Evolutionary conservation across 2,113 vertebrate genomes (phyloP).

Genomic region (Vidua macroura): DNA sequence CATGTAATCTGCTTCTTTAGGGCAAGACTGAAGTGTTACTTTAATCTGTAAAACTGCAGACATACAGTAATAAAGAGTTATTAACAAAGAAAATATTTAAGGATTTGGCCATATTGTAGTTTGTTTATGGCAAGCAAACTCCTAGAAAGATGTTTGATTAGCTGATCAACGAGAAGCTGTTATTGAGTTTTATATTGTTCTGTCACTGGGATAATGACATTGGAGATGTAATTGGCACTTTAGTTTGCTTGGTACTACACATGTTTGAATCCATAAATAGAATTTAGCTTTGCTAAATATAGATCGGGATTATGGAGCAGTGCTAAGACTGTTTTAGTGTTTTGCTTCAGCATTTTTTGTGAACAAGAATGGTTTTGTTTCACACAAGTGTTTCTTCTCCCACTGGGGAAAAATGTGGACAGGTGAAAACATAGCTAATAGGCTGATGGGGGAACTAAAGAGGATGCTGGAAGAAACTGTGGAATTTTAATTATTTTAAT

Average conservation of each 20-base stretch:
- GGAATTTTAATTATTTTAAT: neutral
- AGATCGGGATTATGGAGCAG: neutral
- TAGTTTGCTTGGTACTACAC: neutral
- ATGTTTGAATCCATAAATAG: constrained; percentile 10
- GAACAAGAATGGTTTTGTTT: neutral
- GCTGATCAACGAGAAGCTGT: neutral
- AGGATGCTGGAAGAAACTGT: neutral
- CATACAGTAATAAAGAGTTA: neutral
- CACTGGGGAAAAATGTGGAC: neutral
- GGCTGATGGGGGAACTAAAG: neutral
- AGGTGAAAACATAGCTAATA: neutral
- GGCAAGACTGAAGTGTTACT: neutral
- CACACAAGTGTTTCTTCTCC: neutral
- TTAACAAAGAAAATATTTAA: constrained; percentile 22
- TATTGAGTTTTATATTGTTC: neutral
- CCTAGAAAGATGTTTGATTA: neutral
- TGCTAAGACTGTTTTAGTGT: neutral
- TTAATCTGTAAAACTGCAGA: neutral
- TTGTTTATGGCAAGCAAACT: constrained; percentile 11
- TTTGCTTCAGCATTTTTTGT: constrained; percentile 20
- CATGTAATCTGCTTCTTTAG: neutral
- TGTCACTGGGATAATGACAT: neutral
- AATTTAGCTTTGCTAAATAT: constrained; percentile 11
- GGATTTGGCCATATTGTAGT: neutral
- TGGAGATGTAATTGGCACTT: neutral